Evolutionary conservation across 2,888 invertebrate genomes (phyloP), one percentile per base, ranked within the genome.

Genomic region (Drosophila nr. perissopoda): DNA sequence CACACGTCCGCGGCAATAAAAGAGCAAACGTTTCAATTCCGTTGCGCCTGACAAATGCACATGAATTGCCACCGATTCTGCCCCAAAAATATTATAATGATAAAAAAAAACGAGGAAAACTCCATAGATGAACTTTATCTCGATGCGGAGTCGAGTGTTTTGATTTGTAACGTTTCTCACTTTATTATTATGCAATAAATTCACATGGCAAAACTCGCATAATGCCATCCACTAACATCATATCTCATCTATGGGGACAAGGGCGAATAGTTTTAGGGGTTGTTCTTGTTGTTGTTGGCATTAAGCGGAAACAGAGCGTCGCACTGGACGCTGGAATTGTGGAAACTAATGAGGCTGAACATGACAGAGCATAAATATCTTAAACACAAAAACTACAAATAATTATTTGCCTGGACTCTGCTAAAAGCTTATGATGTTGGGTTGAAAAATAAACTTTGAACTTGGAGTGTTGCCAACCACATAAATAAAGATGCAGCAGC

Each of bases 151-250:
- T 91, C 91, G 91, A 91, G 91, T 91, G 92, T 90, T 91, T 92
- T 91, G 91, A 91, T 91, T 91, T 91, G 92, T 90, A 91, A 91
- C 92, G 92, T 92, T 92, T 91, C 91, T 92, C 92, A 92, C 92
- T 92, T 91, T 91, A 91, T 91, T 92, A 91, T 91, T 91, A 91
- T 90, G 90, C 91, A 83, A 92, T 91, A 91, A 91, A 92, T 90
- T 84, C 78, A 63, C 69, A 80, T 68, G 57, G 82, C 81, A 63
- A 61, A 66, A 69, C 69, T 61, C 74, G 64, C 72, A 80, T 87
- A 80, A 84, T 85, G 80, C 68, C 76, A 70, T 72, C 65, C 68
- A 71, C 83, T 63, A 72, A 69, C 71, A 66, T 73, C 5, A 16
- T 57, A 54, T 61, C 68, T 57, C 76, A 71, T 60, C 51, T 29